Base-by-base conservation (phyloP, 2,888 invertebrate genomes). In the Tricholauxania praeusta region DNA sequence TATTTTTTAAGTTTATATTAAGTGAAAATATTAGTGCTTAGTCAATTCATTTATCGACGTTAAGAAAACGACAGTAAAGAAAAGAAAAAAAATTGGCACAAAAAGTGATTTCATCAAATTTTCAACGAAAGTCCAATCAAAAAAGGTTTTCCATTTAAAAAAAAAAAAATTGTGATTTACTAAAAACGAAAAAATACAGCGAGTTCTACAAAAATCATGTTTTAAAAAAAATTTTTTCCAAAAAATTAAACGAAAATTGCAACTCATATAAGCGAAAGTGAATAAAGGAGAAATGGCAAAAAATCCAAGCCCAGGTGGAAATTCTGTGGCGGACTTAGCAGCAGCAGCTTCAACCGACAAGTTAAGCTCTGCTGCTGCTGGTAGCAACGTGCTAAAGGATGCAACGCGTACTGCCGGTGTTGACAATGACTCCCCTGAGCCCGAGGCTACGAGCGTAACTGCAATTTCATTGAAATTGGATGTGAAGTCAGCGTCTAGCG, bases 31-130 rank as follows among this genome's bases (percentile, higher is more conserved):
- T 8, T 10, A 39, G 39, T 39, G 39, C 39, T 10, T 39, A 39
- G 8, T 39, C 8, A 39, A 39, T 0, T 39, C 0, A 39, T 10
- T 39, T 10, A 39, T 10, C 10, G 10, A 39, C 10, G 28, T 39
- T 39, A 39, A 39, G 39, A 39, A 8, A 39, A 39, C n/a, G 39
- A 10, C 39, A 39, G 39, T 28, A 28, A 28, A 39, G 39, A 39
- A 10, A 10, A 10, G 10, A 39, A 39, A 4, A 7, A 10, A 39
- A 39, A 39, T 39, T 39, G 1, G 39, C 51, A 51, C 64, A 22
- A 19, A 64, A 64, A 64, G 28, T 22, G 49, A 64, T 64, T 64
- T 64, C 64, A 64, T 64, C 51, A 49, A 51, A 64, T 64, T 64
- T 22, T 64, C 64, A 64, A 64, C 51, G 64, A 51, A 51, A 49